phyloP scores from a whole-genome alignment of 2,113 vertebrate genomes.

The Gracilinanus agilis region DNA sequence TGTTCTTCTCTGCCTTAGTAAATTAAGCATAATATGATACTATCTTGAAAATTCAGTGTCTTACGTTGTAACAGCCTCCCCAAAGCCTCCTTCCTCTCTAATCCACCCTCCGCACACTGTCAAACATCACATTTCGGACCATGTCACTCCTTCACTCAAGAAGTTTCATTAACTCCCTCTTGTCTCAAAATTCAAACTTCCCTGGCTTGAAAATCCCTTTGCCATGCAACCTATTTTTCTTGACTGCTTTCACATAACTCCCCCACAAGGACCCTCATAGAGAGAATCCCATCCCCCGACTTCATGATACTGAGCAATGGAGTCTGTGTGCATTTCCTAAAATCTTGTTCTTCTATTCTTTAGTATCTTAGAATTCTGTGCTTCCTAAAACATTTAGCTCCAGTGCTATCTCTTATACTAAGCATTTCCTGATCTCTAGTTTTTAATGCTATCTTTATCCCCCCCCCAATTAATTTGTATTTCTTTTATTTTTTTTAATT shows the following conservation, averaged over 20 bases:
- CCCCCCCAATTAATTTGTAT: background rate
- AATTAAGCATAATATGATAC: background rate
- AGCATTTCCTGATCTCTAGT: background rate
- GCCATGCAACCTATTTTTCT: background rate
- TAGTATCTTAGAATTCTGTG: background rate
- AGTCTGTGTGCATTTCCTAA: no score
- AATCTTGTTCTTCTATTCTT: background rate
- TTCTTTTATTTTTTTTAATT: background rate
- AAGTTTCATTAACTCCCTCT: background rate
- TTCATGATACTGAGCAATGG: background rate
- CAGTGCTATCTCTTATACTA: background rate
- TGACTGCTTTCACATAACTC: background rate
- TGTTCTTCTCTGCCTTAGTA: constrained; percentile 37
- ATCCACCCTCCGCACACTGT: background rate
- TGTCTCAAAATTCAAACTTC: background rate
- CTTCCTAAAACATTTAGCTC: no score
- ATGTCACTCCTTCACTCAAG: background rate
- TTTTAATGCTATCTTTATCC: background rate
- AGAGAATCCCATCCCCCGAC: background rate
- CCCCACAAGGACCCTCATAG: background rate
- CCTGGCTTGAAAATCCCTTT: background rate
- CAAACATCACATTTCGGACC: background rate
- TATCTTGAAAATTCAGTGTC: background rate
- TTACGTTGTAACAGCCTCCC: background rate
- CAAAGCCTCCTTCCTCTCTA: background rate